A percentile compares a stretch with the other conserved stretches of the same genome.
Evolutionary conservation across 2,797 vertebrate genomes (phyloP).

Genomic region (Kryptopterus vitreolus): DNA sequence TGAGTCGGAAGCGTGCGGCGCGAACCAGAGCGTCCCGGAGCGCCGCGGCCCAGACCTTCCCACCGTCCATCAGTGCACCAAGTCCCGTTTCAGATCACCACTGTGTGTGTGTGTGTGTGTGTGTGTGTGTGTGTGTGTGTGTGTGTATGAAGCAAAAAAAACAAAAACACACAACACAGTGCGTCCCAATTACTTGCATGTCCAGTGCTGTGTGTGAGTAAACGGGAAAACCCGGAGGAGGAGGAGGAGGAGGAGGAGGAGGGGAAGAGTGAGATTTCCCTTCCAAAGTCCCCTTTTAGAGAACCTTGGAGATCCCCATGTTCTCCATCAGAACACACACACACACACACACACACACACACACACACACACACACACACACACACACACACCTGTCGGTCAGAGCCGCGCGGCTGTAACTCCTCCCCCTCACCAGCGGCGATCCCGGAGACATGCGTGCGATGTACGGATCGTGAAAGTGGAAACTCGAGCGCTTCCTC

Average conservation of each 20-base stretch:
- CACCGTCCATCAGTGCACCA: conserved; percentile 23
- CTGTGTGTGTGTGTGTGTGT: conserved; percentile 27
- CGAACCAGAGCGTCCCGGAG: conserved; percentile 51
- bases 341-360: conserved; percentile 23
- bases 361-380: not conserved
- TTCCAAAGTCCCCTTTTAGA: conserved; percentile 24
- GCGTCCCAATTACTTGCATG: not conserved
- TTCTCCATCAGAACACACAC: conserved; percentile 34
- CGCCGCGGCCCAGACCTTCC: conserved; percentile 49
- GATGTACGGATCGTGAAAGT: conserved; percentile 16
- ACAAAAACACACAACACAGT: no score
- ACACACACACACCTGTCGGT: conserved; percentile 44
- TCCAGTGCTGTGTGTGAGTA: conserved; percentile 15
- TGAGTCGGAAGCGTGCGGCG: conserved; percentile 62
- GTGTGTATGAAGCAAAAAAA: no score
- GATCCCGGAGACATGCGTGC: conserved; percentile 5
- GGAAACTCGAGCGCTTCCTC: conserved; percentile 32
- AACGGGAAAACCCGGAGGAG: conserved; percentile 44
- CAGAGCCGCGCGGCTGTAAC: conserved; percentile 18
- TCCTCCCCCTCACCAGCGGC: not conserved
- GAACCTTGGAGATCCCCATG: conserved; percentile 48
- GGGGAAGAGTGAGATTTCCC: conserved; percentile 52
- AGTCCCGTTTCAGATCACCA: conserved; percentile 6
- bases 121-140: conserved; percentile 12
- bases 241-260: conserved; percentile 10